Evolutionary conservation across 2,888 invertebrate species (phyloP), one percentile per base, ranked within the genome.

Genomic region (Beris morrisii): DNA sequence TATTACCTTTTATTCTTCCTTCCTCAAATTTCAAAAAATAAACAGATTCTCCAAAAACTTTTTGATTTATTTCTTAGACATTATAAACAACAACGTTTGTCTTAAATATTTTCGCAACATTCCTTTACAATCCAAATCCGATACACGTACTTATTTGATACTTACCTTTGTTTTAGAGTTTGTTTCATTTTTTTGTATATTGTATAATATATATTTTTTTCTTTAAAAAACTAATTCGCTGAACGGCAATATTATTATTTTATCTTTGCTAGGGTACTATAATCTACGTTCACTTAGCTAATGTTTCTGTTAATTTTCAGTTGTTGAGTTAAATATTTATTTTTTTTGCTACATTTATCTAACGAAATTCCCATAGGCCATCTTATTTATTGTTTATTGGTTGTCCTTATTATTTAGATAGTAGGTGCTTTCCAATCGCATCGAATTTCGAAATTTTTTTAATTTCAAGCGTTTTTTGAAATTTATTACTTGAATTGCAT

Each of bases 361-460:
- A 61, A 66, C 22, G 46, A 65, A 57, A 59, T 67, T 56, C 57
- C 63, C 32, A 67, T 67, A 69, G 69, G 69, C 69, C 69, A 69
- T 69, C 45, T 38, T 58, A 64, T 45, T 69, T 69, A 69, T 69
- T 69, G 69, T 69, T 65, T 69, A 64, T 59, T 65, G 67, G 61
- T 61, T 61, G 43, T 59, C 22, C 31, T 30, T 50, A 52, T 32
- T 61, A 38, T 38, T 38, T 38, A 38, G 9, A 38, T 38, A 38
- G 7, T 7, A 38, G 5, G 1, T 38, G 38, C 38, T 38, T 38
- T 38, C 38, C 38, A 38, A 38, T 38, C 38, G 38, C 2, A 3
- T 38, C 9, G 38, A 3, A 1, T 38, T 38, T 9, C 5, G 9
- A 38, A 1, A 38, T 5, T 38, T 38, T 38, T 9, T 38, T 1